Evolutionary conservation across 2,888 invertebrate species (phyloP), one percentile per base, ranked within the genome.

Genomic region (Zygogramma bicolorata): DNA sequence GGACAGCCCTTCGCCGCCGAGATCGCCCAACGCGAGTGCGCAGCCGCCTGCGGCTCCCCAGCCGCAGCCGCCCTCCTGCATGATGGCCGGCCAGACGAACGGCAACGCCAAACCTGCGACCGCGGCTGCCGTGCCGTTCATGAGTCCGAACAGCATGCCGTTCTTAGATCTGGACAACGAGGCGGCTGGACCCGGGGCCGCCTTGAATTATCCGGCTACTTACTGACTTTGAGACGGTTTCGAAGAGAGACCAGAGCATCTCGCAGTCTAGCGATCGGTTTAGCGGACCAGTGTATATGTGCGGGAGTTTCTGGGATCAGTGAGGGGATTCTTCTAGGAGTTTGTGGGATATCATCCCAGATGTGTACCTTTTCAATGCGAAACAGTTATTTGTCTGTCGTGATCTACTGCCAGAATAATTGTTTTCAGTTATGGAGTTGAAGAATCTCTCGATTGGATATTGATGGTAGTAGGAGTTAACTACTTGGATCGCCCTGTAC

Each of bases 1-100:
- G 81, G 92, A 92, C 87, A 90, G 90, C 80, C 91, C 91, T 1
- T 91, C 91, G 13, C 92, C 91, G 38, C 92, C 91, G 34, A 91
- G 84, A 42, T 86, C 86, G 10, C 86, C 86, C 0, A 76, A 71
- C 49, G 62, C 73, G 1, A 15, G 40, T 3, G 53, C 63, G 6
- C 77, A 71, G 49, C 65, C 73, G 1, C 22, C 53, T 3, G 53
- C 63, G 6, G 25, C 22, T 13, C 34, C 40, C 20, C 74, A 70
- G 29, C 71, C 49, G 40, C 34, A 22, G 34, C 61, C 86, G 13
- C 86, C 83, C 0, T 82, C 84, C 3, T 85, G 84, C 74, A 82
- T 84, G 83, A 70, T 84, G 81, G 77, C 79, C 8, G 72, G 61
- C 0, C 76, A 76, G 25, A 78, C 79, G 13, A 82, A 81, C 46